Percentiles rank a stretch among this genome's conserved stretches.
These are phyloP conservation scores for Nowickia ferox DNA, from an alignment of 2,888 invertebrate species.

Conservation along the genomic window DNA sequence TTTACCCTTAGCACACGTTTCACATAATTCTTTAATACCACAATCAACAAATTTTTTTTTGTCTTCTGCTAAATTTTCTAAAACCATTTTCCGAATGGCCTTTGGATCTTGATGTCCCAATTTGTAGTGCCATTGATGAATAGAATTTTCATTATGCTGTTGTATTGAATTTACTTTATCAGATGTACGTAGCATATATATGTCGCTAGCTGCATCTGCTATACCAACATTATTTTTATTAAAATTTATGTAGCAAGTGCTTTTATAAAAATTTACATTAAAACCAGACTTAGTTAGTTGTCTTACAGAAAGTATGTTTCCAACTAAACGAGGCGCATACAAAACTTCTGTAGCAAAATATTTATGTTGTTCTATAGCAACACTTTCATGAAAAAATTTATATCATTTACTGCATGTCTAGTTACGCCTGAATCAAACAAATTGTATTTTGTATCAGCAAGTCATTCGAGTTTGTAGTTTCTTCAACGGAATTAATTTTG, in stretches of 20 bases:
- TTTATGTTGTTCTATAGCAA: conserved; percentile 37
- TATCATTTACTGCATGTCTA: conserved; percentile 65
- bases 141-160: conserved; percentile 4
- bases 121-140: conserved; percentile 44
- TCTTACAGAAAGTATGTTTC: conserved; percentile 61
- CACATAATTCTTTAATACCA: conserved; percentile 6
- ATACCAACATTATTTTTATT: conserved; percentile 20
- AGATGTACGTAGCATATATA: conserved; percentile 43
- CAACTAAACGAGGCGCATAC: conserved; percentile 64
- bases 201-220: conserved; percentile 33
- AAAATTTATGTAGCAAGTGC: conserved; percentile 23
- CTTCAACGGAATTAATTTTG: conserved; percentile 43
- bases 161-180: conserved; percentile 9
- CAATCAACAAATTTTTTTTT: background rate
- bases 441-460: conserved; percentile 12
- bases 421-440: conserved; percentile 72
- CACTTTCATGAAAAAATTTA: conserved; percentile 58
- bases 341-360: conserved; percentile 59
- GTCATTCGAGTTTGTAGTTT: background rate
- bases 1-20: conserved; percentile 11
- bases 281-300: conserved; percentile 50
- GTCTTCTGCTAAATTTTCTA: conserved; percentile 7
- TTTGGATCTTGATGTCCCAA: conserved; percentile 38
- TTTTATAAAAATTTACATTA: conserved; percentile 45
- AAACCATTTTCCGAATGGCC: conserved; percentile 21